These are phyloP conservation scores for Athalia cordata DNA, from an alignment of 2,888 invertebrate species.

Conservation along the genomic window DNA sequence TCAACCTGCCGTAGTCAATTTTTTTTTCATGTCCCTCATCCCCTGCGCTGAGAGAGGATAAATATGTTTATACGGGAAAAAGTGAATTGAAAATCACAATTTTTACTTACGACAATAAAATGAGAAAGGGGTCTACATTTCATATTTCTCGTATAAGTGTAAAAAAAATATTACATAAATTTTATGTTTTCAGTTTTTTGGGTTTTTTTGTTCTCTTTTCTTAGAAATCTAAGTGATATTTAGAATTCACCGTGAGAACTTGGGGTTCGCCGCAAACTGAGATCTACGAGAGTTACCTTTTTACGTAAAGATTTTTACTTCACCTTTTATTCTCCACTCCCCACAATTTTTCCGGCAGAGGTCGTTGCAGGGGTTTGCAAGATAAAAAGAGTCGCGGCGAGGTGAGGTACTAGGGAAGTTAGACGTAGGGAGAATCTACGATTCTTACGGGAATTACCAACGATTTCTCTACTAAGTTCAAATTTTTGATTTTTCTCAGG, in stretches of 20 bases:
- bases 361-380: too few species aligned
- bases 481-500: constrained; percentile 5
- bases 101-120: not conserved
- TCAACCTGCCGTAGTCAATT: too few species aligned
- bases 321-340: not conserved
- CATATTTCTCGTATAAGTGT: too few species aligned
- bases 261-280: not conserved
- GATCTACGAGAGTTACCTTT: constrained; percentile 18
- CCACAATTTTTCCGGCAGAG: not conserved
- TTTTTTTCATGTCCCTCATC: too few species aligned
- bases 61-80: too few species aligned
- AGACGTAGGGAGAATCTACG: constrained; percentile 14
- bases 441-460: constrained; percentile 32
- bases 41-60: too few species aligned
- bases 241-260: not conserved
- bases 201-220: not conserved
- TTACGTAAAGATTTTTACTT: not conserved
- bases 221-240: not conserved
- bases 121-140: too few species aligned
- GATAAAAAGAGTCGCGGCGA: too few species aligned
- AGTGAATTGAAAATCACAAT: not conserved
- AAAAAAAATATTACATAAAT: not conserved
- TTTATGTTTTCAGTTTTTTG: not conserved
- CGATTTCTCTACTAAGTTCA: constrained; percentile 11
- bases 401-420: too few species aligned